These are phyloP conservation scores for Burhinus oedicnemus DNA, from an alignment of 2,113 vertebrate species.

Conservation along the genomic window DNA sequence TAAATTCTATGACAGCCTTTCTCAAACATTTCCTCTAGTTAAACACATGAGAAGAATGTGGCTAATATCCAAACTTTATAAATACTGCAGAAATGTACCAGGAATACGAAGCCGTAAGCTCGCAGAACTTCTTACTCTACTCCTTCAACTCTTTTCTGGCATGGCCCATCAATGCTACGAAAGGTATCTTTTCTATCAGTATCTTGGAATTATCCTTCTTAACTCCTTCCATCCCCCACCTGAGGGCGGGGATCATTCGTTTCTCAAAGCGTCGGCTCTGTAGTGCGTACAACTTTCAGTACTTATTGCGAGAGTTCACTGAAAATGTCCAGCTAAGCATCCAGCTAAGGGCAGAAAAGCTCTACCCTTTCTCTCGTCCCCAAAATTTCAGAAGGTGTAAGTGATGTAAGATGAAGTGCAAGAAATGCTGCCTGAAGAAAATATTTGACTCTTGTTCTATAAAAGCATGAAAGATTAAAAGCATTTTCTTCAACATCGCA, in stretches of 20 bases:
- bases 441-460: background rate
- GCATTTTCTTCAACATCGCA: background rate
- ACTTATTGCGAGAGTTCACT: background rate
- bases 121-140: background rate
- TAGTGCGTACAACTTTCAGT: background rate
- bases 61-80: background rate
- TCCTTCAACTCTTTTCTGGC: background rate
- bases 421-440: background rate
- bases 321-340: background rate
- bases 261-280: background rate
- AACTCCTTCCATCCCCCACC: background rate
- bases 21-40: background rate
- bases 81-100: background rate
- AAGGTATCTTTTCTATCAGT: background rate
- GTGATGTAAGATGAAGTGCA: background rate
- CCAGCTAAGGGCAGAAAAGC: background rate
- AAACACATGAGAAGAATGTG: background rate
- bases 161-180: background rate
- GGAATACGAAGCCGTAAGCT: background rate
- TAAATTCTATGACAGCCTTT: background rate
- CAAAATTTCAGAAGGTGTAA: background rate
- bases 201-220: background rate
- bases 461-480: background rate
- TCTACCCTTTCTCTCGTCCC: background rate
- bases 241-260: background rate